These are phyloP conservation scores for Phoxinus phoxinus DNA, from an alignment of 2,113 vertebrate genomes.

Conservation along the genomic window DNA sequence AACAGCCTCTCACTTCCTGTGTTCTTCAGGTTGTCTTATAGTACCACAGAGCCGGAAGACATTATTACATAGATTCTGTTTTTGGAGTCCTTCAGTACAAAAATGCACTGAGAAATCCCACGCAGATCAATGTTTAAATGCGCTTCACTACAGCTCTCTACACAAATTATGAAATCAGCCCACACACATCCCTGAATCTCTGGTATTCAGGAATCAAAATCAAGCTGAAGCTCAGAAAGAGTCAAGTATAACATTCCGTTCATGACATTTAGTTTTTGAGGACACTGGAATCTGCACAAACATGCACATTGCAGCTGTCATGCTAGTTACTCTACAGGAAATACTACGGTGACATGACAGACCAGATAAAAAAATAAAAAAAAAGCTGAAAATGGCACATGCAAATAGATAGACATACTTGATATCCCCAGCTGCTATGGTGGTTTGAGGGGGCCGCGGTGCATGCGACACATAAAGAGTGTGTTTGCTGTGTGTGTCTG, in stretches of 20 bases:
- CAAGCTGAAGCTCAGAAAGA: neutral
- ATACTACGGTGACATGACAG: neutral
- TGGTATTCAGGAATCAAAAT: neutral
- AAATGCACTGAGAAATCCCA: constrained; percentile 2
- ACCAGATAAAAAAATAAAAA: neutral
- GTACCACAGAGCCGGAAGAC: constrained; percentile 4
- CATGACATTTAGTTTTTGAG: neutral
- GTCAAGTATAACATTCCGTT: neutral
- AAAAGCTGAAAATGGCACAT: neutral
- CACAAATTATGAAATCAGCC: neutral
- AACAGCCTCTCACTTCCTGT: constrained; percentile 25
- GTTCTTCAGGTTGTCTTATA: neutral
- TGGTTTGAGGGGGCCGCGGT: neutral
- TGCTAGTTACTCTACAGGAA: constrained; percentile 17
- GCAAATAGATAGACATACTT: neutral
- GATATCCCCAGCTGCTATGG: neutral
- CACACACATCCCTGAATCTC: constrained; percentile 3
- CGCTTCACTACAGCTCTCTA: constrained; percentile 8
- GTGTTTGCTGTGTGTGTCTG: constrained; percentile 19
- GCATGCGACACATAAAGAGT: neutral
- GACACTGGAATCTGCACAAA: neutral
- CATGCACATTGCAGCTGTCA: neutral
- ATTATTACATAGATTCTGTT: neutral
- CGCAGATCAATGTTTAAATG: neutral
- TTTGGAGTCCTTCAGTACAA: neutral